These are phyloP conservation scores for Hydraecia micacea DNA, from an alignment of 2,888 invertebrate genomes.

Conservation along the genomic window DNA sequence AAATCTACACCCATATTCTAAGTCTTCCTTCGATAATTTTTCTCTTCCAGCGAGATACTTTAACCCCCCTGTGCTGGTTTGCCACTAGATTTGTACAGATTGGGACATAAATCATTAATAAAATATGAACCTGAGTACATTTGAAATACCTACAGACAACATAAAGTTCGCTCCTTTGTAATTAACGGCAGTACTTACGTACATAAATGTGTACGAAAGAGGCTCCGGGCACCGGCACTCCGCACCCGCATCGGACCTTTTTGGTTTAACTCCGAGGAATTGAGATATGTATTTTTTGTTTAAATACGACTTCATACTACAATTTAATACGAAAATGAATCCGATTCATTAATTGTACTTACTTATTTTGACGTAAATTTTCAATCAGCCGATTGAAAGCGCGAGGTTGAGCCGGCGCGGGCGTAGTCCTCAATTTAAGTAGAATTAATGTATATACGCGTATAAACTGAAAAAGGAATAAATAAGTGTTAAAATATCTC, in stretches of 20 bases:
- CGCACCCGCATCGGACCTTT: slow-evolving; percentile 62
- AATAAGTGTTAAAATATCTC: slow-evolving; percentile 11
- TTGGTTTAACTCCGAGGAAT: slow-evolving; percentile 50
- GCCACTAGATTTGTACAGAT: not conserved
- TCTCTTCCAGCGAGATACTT: not conserved
- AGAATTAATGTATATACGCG: slow-evolving; percentile 1
- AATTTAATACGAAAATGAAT: slow-evolving; percentile 34
- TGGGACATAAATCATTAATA: slow-evolving; percentile 23
- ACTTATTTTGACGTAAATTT: slow-evolving; percentile 17
- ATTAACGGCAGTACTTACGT: slow-evolving; percentile 57
- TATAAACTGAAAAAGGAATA: slow-evolving; percentile 2
- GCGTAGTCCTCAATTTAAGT: slow-evolving; percentile 26
- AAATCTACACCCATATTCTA: not conserved
- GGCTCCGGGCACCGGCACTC: slow-evolving; percentile 47
- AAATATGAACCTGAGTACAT: slow-evolving; percentile 44
- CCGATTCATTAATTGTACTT: slow-evolving; percentile 13
- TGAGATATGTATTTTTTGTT: slow-evolving; percentile 53
- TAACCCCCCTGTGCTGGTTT: not conserved
- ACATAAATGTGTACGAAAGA: slow-evolving; percentile 51
- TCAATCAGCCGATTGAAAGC: slow-evolving; percentile 38
- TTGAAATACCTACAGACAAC: slow-evolving; percentile 46
- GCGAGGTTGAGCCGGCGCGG: not conserved
- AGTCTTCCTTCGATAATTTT: not conserved
- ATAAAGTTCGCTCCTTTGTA: slow-evolving; percentile 54
- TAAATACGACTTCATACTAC: slow-evolving; percentile 26